Evolutionary conservation across 1,140 invertebrate species (phyloP).

Genomic region (Drosophila tsacasi): DNA sequence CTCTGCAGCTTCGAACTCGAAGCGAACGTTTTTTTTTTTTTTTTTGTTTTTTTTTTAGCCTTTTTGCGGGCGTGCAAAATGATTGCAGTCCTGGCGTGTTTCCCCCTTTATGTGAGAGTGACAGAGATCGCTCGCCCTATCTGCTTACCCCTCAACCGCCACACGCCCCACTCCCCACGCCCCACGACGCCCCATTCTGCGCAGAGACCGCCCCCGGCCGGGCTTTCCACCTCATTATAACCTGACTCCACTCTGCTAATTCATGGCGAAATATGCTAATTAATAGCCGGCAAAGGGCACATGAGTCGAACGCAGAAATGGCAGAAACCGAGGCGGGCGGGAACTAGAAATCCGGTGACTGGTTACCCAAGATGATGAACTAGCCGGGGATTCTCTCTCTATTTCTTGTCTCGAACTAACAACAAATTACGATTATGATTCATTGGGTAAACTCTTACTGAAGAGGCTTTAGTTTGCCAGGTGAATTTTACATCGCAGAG

Average conservation of each 20-base stretch:
- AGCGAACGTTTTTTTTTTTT: background rate
- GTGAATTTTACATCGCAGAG: too few relatives aligned
- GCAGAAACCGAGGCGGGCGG: background rate
- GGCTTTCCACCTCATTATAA: conserved; percentile 70
- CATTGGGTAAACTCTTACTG: background rate
- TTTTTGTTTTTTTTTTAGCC: background rate
- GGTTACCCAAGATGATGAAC: conserved; percentile 6
- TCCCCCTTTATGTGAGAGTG: conserved; percentile 1
- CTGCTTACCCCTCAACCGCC: background rate
- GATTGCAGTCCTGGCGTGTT: conserved; percentile 59
- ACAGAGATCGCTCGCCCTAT: conserved; percentile 10
- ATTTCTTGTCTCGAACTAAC: background rate
- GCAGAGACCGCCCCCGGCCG: conserved; percentile 23
- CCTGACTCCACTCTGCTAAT: conserved; percentile 55
- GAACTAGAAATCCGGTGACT: conserved; percentile 1
- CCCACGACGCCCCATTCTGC: conserved; percentile 13
- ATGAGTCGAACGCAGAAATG: conserved; percentile 11
- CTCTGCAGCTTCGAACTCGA: conserved; percentile 4
- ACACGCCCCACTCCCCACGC: background rate
- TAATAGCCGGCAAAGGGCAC: conserved; percentile 55
- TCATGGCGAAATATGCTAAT: conserved; percentile 77
- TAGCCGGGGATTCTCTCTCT: conserved; percentile 1
- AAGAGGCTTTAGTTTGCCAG: background rate
- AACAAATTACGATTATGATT: conserved; percentile 5
- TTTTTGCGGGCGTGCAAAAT: conserved; percentile 59